These are phyloP conservation scores for Triplophysa siluroides DNA, from an alignment of 2,113 vertebrate genomes.

Conservation along the genomic window DNA sequence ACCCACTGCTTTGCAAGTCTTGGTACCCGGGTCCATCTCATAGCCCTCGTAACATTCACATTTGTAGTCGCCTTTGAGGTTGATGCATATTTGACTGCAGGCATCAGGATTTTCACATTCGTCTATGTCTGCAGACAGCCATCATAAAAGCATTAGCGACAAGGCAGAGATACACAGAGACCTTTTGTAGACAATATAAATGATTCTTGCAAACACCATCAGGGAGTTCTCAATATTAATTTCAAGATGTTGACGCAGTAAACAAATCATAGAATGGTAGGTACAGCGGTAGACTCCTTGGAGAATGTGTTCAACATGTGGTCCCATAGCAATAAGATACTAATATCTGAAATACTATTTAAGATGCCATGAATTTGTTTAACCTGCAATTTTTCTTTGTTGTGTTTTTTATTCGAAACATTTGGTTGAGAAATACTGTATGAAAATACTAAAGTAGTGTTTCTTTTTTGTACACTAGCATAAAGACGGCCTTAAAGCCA, in stretches of 20 bases:
- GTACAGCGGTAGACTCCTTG: neutral
- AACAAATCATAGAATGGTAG: neutral
- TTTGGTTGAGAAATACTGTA: neutral
- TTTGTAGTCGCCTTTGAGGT: conserved; percentile 98
- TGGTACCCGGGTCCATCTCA: conserved; percentile 92
- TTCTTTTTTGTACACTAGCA: no score
- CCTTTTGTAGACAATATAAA: conserved; percentile 20
- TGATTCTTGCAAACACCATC: conserved; percentile 3
- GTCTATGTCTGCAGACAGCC: conserved; percentile 85
- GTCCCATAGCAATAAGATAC: neutral
- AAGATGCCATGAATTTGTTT: no score
- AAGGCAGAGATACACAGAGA: conserved; percentile 48
- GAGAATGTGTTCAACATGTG: neutral
- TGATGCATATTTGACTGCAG: conserved; percentile 98
- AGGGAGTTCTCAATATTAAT: neutral
- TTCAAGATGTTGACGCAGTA: neutral
- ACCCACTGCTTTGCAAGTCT: conserved; percentile 98
- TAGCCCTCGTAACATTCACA: conserved; percentile 97
- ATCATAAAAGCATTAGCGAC: conserved; percentile 71
- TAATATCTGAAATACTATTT: neutral
- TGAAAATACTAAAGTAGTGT: no score
- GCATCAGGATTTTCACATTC: conserved; percentile 94
- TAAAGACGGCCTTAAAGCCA: no score
- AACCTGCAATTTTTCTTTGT: neutral
- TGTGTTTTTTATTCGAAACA: neutral